These are phyloP conservation scores for Eupeodes latifasciatus DNA, from an alignment of 2,888 invertebrate species.

Conservation along the genomic window DNA sequence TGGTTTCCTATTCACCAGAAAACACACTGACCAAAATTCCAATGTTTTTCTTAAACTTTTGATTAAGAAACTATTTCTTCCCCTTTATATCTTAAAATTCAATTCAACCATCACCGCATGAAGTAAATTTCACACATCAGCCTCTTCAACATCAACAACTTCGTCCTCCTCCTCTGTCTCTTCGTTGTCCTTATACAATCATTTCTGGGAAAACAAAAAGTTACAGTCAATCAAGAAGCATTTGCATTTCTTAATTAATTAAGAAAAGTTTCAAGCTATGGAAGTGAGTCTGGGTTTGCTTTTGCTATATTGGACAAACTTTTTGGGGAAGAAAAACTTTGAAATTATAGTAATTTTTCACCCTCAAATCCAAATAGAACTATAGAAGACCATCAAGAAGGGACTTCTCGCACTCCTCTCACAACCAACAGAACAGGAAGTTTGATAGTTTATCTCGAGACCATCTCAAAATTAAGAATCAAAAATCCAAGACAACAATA, in stretches of 20 bases:
- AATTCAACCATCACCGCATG: background rate
- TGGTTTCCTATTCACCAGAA: background rate
- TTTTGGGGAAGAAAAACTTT: constrained; percentile 45
- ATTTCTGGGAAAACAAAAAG: constrained; percentile 7
- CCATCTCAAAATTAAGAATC: constrained; percentile 53
- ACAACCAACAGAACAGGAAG: background rate
- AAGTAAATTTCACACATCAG: constrained; percentile 24
- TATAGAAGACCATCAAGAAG: background rate
- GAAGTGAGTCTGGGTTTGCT: background rate
- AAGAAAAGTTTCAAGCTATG: constrained; percentile 8
- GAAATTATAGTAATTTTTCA: constrained; percentile 53
- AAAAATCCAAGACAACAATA: constrained; percentile 63
- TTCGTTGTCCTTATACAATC: background rate
- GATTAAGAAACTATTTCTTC: constrained; percentile 18
- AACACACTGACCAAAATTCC: constrained; percentile 11
- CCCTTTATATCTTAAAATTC: background rate
- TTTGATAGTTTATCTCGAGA: constrained; percentile 28
- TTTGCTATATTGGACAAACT: background rate
- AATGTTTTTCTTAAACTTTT: constrained; percentile 10
- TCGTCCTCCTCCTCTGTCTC: background rate
- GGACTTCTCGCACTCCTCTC: too few relatives aligned
- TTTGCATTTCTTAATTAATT: constrained; percentile 58
- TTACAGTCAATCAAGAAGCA: constrained; percentile 34
- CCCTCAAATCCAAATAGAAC: background rate
- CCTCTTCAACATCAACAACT: background rate